A percentile compares a stretch with the other conserved stretches of the same genome.
These are phyloP conservation scores for Nemotelus pantherinus DNA, from an alignment of 2,888 invertebrate species.

Conservation along the genomic window DNA sequence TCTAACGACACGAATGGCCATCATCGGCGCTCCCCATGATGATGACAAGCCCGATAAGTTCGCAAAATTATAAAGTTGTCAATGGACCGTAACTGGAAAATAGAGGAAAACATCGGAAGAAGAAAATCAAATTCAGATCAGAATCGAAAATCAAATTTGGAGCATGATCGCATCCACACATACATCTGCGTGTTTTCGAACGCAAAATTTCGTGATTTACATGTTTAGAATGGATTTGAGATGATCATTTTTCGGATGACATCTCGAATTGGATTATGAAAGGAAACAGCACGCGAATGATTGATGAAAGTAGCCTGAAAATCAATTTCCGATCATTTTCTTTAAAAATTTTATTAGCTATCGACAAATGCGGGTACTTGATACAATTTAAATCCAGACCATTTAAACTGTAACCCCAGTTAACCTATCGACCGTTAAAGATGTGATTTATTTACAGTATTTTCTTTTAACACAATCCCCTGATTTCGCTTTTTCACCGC, in stretches of 20 bases:
- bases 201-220: too few species aligned
- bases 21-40: constrained; percentile 21
- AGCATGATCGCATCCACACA: neutral
- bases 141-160: neutral
- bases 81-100: constrained; percentile 44
- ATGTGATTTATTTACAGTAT: constrained; percentile 6
- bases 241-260: neutral
- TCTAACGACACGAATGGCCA: constrained; percentile 2
- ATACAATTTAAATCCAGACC: neutral
- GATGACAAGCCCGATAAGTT: constrained; percentile 41
- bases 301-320: constrained; percentile 2
- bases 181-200: neutral
- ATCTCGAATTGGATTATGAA: constrained; percentile 5
- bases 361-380: neutral
- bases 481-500: too few species aligned
- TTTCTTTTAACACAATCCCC: too few species aligned
- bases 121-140: constrained; percentile 37
- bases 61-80: constrained; percentile 39
- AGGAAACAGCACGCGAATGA: constrained; percentile 24
- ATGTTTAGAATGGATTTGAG: too few species aligned
- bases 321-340: neutral
- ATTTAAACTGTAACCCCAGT: constrained; percentile 12
- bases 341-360: neutral
- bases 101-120: constrained; percentile 14
- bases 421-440: neutral